Base-by-base conservation (phyloP, 2,888 invertebrate genomes). In the Cerastis rubricosa region DNA sequence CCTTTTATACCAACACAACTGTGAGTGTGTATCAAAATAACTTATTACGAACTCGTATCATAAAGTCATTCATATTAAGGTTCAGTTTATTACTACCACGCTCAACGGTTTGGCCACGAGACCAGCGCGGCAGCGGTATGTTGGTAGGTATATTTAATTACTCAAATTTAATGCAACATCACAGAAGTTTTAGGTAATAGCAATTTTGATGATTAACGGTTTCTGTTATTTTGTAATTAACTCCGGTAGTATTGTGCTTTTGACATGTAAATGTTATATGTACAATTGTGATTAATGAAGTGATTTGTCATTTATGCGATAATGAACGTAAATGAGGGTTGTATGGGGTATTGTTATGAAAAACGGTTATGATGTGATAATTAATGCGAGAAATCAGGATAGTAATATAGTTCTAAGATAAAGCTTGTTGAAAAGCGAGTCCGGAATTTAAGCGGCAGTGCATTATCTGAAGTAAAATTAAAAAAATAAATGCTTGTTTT, bases 131-230 rank as follows among this genome's bases (percentile, higher is more conserved):
- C 35, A 35, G 59, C 64, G 47, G 11, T 6, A 51, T 14, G 43
- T 68, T 77, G n/a, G 61, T 54, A n/a, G 40, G 63, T 14, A 40
- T 3, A 51, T 74, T 82, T 70, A 25, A 83, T 78, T 71, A 82
- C 29, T 74, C 57, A 63, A 51, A 77, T 45, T 78, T 74, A 71
- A 49, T 71, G 43, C 25, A 74, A 71, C 43, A 54, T 68, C 80
- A 69, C 35, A 67, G 25, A 45, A 25, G 29, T 80, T 80, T 43
- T 54, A 35, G 35, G 35, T 35, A 68, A 83, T 43, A 22, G 51
- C 54, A 59, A 82, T 82, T 74, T 71, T 71, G 67, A 35, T 74
- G 78, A 83, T 74, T 35, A 74, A 82, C 78, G 35, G 67, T 74
- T 47, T 54, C 45, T 12, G 61, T 82, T 59, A 59, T 73, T 73